These are phyloP conservation scores for Anoplophora glabripennis DNA, from an alignment of 1,140 invertebrate species.

Conservation along the genomic window DNA sequence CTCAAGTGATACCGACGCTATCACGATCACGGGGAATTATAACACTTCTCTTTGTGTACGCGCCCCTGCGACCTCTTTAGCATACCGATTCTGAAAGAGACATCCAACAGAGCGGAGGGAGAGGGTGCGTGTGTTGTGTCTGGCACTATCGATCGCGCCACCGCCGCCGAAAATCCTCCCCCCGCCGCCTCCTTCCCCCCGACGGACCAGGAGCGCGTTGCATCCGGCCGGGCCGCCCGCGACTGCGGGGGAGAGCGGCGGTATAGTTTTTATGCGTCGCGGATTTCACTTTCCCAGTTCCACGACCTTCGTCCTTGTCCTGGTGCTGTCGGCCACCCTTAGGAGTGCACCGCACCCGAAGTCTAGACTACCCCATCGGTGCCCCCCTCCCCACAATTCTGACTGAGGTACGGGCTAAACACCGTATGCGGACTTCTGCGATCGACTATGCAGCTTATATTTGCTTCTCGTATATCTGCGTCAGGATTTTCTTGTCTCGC, in stretches of 20 bases:
- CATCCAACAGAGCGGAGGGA: background rate
- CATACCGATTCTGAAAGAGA: background rate
- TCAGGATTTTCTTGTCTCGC: no score
- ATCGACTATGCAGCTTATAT: no score
- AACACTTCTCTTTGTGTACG: no score
- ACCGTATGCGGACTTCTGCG: no score
- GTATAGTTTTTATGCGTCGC: slow-evolving; percentile 28
- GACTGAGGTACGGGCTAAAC: no score
- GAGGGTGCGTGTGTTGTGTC: slow-evolving; percentile 32
- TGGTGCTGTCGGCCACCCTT: slow-evolving; percentile 10
- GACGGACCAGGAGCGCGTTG: slow-evolving; percentile 12
- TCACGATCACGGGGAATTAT: no score
- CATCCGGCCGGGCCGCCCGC: background rate
- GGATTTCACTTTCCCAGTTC: slow-evolving; percentile 40
- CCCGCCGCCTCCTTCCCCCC: background rate
- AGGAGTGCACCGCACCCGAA: slow-evolving; percentile 11
- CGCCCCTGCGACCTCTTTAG: background rate
- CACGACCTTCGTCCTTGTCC: slow-evolving; percentile 34
- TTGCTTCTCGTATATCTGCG: no score
- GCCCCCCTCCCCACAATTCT: slow-evolving; percentile 6
- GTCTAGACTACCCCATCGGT: slow-evolving; percentile 17
- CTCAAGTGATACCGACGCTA: no score
- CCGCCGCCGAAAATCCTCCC: background rate
- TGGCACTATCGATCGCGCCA: slow-evolving; percentile 36
- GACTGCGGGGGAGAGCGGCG: background rate